These are phyloP conservation scores for Celastrina argiolus DNA, from an alignment of 2,888 invertebrate species.

Conservation along the genomic window DNA sequence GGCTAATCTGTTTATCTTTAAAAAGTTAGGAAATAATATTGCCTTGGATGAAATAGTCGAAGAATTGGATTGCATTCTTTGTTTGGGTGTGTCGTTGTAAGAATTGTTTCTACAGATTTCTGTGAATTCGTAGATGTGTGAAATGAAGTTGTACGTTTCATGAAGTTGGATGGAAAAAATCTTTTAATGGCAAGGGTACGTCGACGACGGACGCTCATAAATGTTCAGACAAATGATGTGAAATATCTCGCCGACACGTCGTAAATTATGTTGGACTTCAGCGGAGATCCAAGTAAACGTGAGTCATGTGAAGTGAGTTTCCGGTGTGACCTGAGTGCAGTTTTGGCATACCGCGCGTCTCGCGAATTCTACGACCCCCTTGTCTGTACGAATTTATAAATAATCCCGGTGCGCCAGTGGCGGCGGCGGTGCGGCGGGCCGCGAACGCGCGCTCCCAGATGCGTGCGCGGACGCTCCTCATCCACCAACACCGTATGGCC, in stretches of 20 bases:
- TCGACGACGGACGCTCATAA: neutral
- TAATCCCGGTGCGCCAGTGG: constrained; percentile 75
- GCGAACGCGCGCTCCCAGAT: constrained; percentile 73
- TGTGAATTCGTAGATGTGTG: neutral
- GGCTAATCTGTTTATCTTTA: constrained; percentile 24
- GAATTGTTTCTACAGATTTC: neutral
- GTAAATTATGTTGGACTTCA: neutral
- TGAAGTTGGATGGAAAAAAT: neutral
- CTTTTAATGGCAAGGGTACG: neutral
- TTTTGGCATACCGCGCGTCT: constrained; percentile 62
- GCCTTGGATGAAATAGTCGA: constrained; percentile 8
- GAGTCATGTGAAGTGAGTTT: constrained; percentile 39
- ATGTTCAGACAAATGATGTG: constrained; percentile 5
- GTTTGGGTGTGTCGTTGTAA: neutral
- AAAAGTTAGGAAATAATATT: constrained; percentile 14
- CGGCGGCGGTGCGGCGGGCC: constrained; percentile 72
- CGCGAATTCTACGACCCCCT: constrained; percentile 76
- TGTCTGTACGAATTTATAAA: constrained; percentile 76
- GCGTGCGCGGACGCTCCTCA: constrained; percentile 50
- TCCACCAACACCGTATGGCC: constrained; percentile 26
- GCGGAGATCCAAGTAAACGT: constrained; percentile 14
- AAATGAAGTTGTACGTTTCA: neutral
- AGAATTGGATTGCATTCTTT: neutral
- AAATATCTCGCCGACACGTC: neutral
- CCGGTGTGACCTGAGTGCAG: constrained; percentile 61